A percentile compares a stretch with the other conserved stretches of the same genome.
Conservation (phyloP, 2,113 vertebrate species). For the Cololabis saira region DNA sequence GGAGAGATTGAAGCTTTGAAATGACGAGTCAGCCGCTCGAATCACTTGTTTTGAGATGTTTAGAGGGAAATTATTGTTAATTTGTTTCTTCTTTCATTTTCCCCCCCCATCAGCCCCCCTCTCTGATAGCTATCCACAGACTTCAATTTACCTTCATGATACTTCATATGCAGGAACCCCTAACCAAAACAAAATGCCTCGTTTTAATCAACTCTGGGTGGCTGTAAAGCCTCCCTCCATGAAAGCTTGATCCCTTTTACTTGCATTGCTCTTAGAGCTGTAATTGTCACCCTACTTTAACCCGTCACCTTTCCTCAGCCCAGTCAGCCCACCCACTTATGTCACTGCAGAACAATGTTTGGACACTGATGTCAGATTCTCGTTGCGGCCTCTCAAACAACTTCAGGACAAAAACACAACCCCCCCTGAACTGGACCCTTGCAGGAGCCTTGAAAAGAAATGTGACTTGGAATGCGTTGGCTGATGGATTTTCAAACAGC, state of each 20-base stretch:
- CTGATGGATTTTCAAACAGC: constrained; percentile 52
- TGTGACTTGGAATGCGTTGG: constrained; percentile 25
- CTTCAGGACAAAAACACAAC: background rate
- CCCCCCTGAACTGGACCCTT: constrained; percentile 10
- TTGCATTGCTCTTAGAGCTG: constrained; percentile 39
- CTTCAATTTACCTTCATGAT: constrained; percentile 63
- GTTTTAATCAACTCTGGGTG: constrained; percentile 53
- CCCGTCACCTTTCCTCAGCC: constrained; percentile 24
- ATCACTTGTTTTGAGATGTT: constrained; percentile 28
- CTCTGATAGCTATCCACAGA: constrained; percentile 38
- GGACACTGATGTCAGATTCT: constrained; percentile 22
- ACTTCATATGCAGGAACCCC: constrained; percentile 57
- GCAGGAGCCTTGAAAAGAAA: background rate
- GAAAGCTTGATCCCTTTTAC: constrained; percentile 26
- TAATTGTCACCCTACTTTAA: constrained; percentile 51
- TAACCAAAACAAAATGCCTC: constrained; percentile 46
- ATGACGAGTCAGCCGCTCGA: constrained; percentile 35
- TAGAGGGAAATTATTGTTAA: constrained; percentile 45
- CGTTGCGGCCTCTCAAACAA: constrained; percentile 14
- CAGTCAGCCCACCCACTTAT: constrained; percentile 25
- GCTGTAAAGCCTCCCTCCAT: constrained; percentile 33
- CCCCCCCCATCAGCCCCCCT: background rate
- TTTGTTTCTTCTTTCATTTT: constrained; percentile 33
- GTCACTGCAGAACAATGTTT: constrained; percentile 21
- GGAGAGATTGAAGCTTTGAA: no score